Evolutionary conservation across 2,888 invertebrate genomes (phyloP).

Genomic region (Stenodema calcarata): DNA sequence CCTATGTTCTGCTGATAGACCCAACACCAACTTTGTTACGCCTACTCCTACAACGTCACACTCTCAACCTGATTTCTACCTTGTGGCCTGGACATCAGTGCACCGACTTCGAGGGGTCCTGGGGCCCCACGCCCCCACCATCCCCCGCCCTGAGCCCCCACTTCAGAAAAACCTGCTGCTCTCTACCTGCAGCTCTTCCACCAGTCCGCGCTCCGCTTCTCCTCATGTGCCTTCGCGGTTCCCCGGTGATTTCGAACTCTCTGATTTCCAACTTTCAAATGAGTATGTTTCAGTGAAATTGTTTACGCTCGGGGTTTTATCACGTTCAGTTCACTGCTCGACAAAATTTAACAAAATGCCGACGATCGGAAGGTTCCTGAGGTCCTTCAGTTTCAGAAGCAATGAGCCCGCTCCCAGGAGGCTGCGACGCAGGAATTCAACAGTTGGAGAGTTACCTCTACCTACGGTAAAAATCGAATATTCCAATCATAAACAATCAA

Average conservation of each 20-base stretch:
- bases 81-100: not conserved
- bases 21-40: no score
- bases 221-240: not conserved
- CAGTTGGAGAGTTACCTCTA: not conserved
- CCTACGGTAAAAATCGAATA: not conserved
- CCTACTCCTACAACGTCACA: no score
- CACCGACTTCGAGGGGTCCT: not conserved
- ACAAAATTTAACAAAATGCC: not conserved
- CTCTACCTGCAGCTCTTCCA: not conserved
- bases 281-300: not conserved
- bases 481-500: no score
- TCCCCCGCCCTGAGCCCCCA: not conserved
- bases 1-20: no score
- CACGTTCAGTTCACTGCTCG: not conserved
- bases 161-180: conserved; percentile 8
- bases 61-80: not conserved
- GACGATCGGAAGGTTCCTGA: conserved; percentile 13
- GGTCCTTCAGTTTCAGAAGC: conserved; percentile 37
- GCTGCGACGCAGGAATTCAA: conserved; percentile 16
- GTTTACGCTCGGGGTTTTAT: not conserved
- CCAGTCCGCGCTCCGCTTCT: not conserved
- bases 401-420: conserved; percentile 27
- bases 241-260: not conserved
- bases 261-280: not conserved
- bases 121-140: not conserved